Evolutionary conservation across 2,888 invertebrate genomes (phyloP), one percentile per base, ranked within the genome.

Genomic region (Argyresthia albistria): DNA sequence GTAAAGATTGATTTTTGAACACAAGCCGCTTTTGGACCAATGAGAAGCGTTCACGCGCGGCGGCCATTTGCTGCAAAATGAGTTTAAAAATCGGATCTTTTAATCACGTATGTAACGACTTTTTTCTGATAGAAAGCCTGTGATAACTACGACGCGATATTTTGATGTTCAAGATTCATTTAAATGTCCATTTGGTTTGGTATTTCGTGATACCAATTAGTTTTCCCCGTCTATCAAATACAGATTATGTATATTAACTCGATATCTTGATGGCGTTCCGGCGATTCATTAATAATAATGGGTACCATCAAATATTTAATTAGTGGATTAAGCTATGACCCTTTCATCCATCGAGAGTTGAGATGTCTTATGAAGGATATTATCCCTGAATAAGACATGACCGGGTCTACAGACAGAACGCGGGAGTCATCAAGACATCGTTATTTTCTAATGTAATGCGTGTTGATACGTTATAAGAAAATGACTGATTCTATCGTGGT

Each of bases 401-500:
- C 6, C 45, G 14, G 9, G 15, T n/a, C 7, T 8, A 47, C n/a
- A 37, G 48, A 47, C n/a, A 37, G 48, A 4, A 10, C 48, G 12
- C 15, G 9, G 37, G 8, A 4, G 47, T 47, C 47, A 47, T 47
- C 52, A 51, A 52, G 53, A 52, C 50, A 48, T 55, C 52, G 51
- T 58, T 57, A 56, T 35, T 39, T 46, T 15, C 46, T 46, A 48
- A 53, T 37, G 1, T 49, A 55, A 51, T 42, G 55, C 59, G 60
- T 72, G 66, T 49, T 51, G 37, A 69, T 67, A 70, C 66, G 70
- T 74, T 78, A 56, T 77, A 78, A 80, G 77, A 73, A 71, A 80
- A 76, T 75, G 82, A 82, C 83, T 83, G 83, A 83, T 70, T 73
- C 70, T 80, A 77, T 70, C 50, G 66, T 70, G 71, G 62, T 70